Conservation (phyloP, 2,113 vertebrate species). For the Cygnus atratus region DNA sequence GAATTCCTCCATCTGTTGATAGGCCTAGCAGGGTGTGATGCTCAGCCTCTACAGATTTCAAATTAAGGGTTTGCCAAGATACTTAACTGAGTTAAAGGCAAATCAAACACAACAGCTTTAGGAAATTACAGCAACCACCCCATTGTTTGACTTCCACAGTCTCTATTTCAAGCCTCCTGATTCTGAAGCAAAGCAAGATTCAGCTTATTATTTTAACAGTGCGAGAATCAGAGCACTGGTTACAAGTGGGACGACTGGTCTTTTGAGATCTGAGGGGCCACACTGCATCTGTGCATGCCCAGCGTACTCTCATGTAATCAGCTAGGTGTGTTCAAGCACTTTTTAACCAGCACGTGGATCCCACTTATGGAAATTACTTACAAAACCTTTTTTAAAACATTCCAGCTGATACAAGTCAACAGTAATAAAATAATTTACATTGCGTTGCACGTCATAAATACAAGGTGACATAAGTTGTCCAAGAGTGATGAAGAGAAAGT, state of each 20-base stretch:
- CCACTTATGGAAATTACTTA: background rate
- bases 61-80: conserved; percentile 38
- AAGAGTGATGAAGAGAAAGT: conserved; percentile 2
- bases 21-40: conserved; percentile 42
- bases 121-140: conserved; percentile 4
- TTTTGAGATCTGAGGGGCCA: background rate
- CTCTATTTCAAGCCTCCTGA: background rate
- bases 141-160: background rate
- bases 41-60: conserved; percentile 40
- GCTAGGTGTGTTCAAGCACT: background rate
- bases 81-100: conserved; percentile 46
- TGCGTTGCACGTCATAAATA: background rate
- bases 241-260: background rate
- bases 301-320: background rate
- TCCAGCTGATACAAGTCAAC: background rate
- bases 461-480: background rate
- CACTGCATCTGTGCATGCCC: background rate
- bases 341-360: background rate
- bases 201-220: background rate
- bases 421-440: background rate
- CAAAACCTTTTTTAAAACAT: background rate
- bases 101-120: conserved; percentile 28
- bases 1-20: conserved; percentile 52
- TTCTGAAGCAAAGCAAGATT: background rate
- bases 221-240: background rate